Evolutionary conservation across 2,113 vertebrate species (phyloP).

Genomic region (Chaenocephalus aceratus): DNA sequence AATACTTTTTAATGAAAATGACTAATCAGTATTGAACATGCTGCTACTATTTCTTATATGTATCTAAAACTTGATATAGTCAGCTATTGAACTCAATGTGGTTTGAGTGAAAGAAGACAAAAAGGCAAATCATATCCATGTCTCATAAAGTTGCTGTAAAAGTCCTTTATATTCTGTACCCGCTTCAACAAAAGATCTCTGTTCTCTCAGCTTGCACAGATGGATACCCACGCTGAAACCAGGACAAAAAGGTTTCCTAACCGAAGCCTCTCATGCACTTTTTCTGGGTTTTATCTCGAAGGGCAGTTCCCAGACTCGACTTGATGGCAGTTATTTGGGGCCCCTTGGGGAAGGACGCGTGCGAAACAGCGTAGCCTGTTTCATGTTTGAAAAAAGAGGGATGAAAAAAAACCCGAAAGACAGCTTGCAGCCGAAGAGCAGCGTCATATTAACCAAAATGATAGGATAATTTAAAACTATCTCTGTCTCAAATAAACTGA

Average conservation of each 20-base stretch:
- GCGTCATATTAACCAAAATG: neutral
- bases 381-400: constrained; percentile 28
- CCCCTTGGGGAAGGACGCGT: constrained; percentile 75
- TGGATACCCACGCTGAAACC: constrained; percentile 80
- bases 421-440: constrained; percentile 51
- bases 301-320: constrained; percentile 64
- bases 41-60: neutral
- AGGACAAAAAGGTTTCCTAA: constrained; percentile 77
- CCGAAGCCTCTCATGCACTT: constrained; percentile 66
- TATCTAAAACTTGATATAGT: neutral
- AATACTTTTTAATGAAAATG: too few relatives aligned
- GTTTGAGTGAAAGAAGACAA: neutral
- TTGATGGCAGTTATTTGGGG: constrained; percentile 78
- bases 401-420: constrained; percentile 4
- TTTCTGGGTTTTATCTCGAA: constrained; percentile 50
- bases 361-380: constrained; percentile 56
- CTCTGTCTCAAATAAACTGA: neutral
- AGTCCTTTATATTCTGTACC: constrained; percentile 45
- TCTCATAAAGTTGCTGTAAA: constrained; percentile 8
- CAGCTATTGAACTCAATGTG: neutral
- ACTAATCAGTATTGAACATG: neutral
- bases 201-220: constrained; percentile 76
- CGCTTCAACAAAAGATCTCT: constrained; percentile 70
- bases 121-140: neutral
- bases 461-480: neutral